phyloP scores from a whole-genome alignment of 2,888 invertebrate species.

The Dromius quadrimaculatus region DNA sequence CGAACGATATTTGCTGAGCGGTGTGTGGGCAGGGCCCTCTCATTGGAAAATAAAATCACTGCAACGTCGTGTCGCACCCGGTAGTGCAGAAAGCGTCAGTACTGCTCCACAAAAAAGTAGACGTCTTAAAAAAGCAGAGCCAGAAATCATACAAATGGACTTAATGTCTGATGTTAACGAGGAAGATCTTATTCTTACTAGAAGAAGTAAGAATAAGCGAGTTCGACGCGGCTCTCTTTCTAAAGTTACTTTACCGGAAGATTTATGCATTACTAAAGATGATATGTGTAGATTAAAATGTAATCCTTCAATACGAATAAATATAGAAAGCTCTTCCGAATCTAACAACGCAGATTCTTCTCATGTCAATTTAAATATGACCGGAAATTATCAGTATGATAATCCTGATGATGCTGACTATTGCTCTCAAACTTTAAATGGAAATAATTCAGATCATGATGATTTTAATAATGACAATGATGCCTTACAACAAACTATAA shows the following conservation, averaged over 20 bases:
- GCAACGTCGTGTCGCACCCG: conserved; percentile 11
- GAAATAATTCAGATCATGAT: conserved; percentile 64
- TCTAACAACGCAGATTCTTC: not conserved
- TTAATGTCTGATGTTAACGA: not conserved
- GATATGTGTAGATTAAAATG: conserved; percentile 17
- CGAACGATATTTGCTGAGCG: conserved; percentile 24
- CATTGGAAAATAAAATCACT: conserved; percentile 36
- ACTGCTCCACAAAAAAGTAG: conserved; percentile 7
- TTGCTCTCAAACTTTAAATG: conserved; percentile 62
- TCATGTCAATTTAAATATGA: conserved; percentile 61
- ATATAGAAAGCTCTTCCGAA: conserved; percentile 5
- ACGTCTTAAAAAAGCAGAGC: conserved; percentile 12
- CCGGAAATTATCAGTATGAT: conserved; percentile 69
- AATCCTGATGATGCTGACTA: conserved; percentile 71
- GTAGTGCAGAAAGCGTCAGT: not conserved
- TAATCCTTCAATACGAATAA: not conserved
- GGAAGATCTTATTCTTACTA: not conserved
- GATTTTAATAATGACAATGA: conserved; percentile 63
- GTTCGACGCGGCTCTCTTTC: conserved; percentile 1
- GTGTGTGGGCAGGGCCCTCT: conserved; percentile 27
- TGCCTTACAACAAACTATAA: conserved; percentile 60
- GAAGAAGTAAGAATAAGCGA: conserved; percentile 4
- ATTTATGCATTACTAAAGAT: not conserved
- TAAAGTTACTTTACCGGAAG: conserved; percentile 23
- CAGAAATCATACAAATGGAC: not conserved